Percentiles rank a stretch among this genome's conserved stretches.
These are phyloP conservation scores for Moxostoma hubbsi DNA, from an alignment of 2,797 vertebrate species.

Conservation along the genomic window DNA sequence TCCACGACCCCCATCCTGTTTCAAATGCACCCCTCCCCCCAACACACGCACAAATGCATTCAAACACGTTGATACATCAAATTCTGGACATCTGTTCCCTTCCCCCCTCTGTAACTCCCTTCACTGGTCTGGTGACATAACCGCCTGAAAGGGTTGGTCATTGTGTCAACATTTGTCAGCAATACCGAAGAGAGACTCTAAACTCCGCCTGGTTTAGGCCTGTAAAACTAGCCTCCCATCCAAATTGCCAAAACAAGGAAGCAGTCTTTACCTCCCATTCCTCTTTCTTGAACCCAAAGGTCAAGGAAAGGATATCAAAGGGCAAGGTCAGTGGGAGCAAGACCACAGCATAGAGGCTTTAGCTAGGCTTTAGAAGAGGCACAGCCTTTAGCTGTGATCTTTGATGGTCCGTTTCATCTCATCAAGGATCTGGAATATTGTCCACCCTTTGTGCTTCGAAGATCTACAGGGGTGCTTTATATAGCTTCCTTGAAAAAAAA, in stretches of 20 bases:
- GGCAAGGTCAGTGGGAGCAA: conserved; percentile 37
- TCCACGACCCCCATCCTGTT: conserved; percentile 41
- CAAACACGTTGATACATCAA: conserved; percentile 27
- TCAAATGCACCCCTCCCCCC: conserved; percentile 24
- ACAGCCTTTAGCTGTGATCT: conserved; percentile 53
- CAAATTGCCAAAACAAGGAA: conserved; percentile 11
- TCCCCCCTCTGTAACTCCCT: conserved; percentile 36
- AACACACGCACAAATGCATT: conserved; percentile 5
- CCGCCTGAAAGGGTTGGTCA: conserved; percentile 35
- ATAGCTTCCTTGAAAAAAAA: conserved; percentile 59
- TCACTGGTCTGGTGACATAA: conserved; percentile 53
- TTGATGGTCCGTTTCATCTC: conserved; percentile 64
- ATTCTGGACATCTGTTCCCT: conserved; percentile 22
- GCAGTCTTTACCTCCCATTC: neutral
- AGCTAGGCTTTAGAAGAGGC: conserved; percentile 55
- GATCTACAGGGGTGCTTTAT: conserved; percentile 53
- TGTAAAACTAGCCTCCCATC: conserved; percentile 7
- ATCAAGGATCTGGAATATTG: conserved; percentile 37
- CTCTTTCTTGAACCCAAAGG: conserved; percentile 8
- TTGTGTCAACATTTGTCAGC: conserved; percentile 51
- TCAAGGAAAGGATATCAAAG: conserved; percentile 28
- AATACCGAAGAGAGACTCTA: conserved; percentile 37
- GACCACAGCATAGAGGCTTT: conserved; percentile 7
- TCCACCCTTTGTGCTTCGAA: conserved; percentile 57
- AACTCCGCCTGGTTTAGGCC: conserved; percentile 37